These are phyloP conservation scores for Phrynocephalus forsythii DNA, from an alignment of 2,797 vertebrate genomes.

Conservation along the genomic window DNA sequence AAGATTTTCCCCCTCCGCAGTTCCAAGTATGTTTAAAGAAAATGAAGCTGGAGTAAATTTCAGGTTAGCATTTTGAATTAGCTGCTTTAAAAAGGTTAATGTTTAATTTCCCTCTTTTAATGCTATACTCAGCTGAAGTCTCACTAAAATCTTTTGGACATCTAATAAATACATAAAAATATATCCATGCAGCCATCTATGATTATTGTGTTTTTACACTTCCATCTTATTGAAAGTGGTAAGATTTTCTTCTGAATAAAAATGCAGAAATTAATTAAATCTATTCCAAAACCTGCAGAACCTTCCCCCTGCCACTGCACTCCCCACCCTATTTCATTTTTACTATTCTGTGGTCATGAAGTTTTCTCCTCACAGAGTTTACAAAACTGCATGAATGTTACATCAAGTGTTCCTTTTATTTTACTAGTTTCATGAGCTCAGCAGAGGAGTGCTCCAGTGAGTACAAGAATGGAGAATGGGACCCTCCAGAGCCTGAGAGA, in stretches of 20 bases:
- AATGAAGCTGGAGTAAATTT: background rate
- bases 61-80: background rate
- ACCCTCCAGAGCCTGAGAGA: no score
- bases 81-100: background rate
- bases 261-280: background rate
- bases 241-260: background rate
- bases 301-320: no score
- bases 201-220: background rate
- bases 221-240: background rate
- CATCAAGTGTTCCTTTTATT: no score
- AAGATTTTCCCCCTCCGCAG: background rate
- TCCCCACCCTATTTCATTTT: background rate
- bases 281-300: no score
- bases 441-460: no score
- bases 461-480: no score
- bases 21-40: slow-evolving; percentile 4
- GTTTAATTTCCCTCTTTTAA: background rate
- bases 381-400: no score
- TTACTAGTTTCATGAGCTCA: no score
- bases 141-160: background rate
- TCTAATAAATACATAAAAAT: background rate
- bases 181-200: background rate
- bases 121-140: background rate
- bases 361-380: no score
- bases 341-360: no score